Conservation (phyloP, 1,140 invertebrate genomes). For the Spodoptera frugiperda region DNA sequence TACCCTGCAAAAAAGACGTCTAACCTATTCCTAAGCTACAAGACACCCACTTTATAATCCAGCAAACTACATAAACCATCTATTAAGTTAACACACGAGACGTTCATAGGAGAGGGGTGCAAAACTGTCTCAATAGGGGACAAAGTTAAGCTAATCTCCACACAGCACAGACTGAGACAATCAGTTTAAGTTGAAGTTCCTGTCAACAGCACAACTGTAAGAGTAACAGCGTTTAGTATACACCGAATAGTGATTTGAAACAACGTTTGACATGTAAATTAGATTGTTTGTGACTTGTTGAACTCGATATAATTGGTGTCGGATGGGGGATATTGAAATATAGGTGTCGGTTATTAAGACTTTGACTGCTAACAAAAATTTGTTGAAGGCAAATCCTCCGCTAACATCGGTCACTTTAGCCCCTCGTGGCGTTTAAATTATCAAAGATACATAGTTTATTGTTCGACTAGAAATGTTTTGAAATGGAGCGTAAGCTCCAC, state of each 20-base stretch:
- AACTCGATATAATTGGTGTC: not conserved
- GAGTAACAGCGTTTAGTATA: conserved; percentile 4
- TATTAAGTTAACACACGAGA: not conserved
- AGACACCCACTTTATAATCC: not conserved
- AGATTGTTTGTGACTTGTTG: not conserved
- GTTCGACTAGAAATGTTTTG: no score
- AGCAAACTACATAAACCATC: not conserved
- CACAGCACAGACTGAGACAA: conserved; percentile 2
- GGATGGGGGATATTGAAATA: no score
- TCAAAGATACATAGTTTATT: no score
- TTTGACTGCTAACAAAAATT: no score
- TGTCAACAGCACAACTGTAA: not conserved
- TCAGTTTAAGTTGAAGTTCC: conserved; percentile 15
- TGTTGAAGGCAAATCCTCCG: no score
- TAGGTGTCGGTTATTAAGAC: no score
- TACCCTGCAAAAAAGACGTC: no score
- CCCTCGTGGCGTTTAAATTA: no score
- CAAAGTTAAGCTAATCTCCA: conserved; percentile 13
- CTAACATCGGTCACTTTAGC: no score
- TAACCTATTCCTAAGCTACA: no score
- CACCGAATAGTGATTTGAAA: conserved; percentile 1
- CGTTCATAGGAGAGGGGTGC: not conserved
- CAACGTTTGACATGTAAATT: conserved; percentile 7
- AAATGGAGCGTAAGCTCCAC: no score
- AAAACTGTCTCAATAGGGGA: not conserved